Evolutionary conservation across 2,113 vertebrate species (phyloP).

Genomic region (Opisthocomus hoazin): DNA sequence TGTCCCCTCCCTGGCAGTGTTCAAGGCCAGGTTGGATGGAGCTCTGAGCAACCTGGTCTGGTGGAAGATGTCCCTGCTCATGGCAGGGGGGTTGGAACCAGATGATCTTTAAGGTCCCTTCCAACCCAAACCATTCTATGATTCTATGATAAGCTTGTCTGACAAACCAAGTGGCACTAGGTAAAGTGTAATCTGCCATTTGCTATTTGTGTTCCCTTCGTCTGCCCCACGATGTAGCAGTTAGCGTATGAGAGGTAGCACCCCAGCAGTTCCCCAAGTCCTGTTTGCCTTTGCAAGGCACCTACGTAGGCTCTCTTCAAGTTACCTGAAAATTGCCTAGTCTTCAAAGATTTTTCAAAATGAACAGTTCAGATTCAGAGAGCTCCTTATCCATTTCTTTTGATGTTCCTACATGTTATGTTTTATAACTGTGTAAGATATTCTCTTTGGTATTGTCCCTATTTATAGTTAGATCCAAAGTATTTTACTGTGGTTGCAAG

Average conservation of each 20-base stretch:
- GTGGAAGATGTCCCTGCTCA: too few relatives aligned
- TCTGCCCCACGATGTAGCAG: not conserved
- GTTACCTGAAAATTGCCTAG: not conserved
- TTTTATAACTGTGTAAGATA: not conserved
- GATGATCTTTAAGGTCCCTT: too few relatives aligned
- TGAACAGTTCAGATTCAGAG: not conserved
- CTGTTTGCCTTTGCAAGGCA: not conserved
- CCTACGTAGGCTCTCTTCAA: not conserved
- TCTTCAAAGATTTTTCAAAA: not conserved
- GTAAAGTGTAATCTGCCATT: not conserved
- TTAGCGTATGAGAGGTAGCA: not conserved
- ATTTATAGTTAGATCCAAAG: not conserved
- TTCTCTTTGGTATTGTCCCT: not conserved
- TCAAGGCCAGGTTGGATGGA: too few relatives aligned
- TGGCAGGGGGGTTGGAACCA: too few relatives aligned
- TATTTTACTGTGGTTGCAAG: not conserved
- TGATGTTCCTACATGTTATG: not conserved
- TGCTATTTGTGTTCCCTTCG: not conserved
- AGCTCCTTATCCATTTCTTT: not conserved
- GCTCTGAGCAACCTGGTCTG: too few relatives aligned
- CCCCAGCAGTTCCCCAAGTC: not conserved
- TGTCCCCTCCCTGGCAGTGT: too few relatives aligned
- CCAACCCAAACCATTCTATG: too few relatives aligned
- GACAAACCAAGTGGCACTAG: not conserved
- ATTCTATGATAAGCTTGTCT: too few relatives aligned